phyloP scores from a whole-genome alignment of 2,888 invertebrate genomes.

The Phengaris alcon region DNA sequence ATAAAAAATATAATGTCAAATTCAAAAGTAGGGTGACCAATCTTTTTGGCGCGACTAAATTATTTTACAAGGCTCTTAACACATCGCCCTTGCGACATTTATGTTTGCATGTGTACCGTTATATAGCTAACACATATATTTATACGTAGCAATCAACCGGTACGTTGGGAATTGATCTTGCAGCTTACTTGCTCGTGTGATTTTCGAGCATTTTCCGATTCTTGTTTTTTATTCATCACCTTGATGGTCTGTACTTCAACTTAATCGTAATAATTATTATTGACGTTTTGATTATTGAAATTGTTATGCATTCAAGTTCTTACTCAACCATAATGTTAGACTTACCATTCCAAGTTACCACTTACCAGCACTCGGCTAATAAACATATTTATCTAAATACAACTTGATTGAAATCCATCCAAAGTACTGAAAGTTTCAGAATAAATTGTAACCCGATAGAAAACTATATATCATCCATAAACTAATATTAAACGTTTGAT shows the following conservation, averaged over 20 bases:
- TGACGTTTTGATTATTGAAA: slow-evolving; percentile 20
- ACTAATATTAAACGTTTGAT: too few relatives aligned
- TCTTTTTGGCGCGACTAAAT: background rate
- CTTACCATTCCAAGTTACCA: too few relatives aligned
- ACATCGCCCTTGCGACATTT: slow-evolving; percentile 56
- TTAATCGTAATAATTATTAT: slow-evolving; percentile 52
- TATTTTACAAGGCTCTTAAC: background rate
- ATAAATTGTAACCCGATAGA: background rate
- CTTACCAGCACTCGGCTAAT: too few relatives aligned
- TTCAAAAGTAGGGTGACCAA: slow-evolving; percentile 1
- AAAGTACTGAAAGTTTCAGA: background rate
- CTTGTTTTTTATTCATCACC: slow-evolving; percentile 38
- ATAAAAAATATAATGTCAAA: slow-evolving; percentile 1
- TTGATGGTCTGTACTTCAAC: slow-evolving; percentile 21
- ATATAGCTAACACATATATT: slow-evolving; percentile 55
- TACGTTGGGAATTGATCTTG: slow-evolving; percentile 49
- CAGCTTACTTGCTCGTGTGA: slow-evolving; percentile 52
- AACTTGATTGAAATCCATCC: too few relatives aligned
- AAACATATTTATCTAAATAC: background rate
- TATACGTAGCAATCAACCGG: slow-evolving; percentile 49
- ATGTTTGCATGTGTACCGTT: slow-evolving; percentile 61
- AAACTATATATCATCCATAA: background rate
- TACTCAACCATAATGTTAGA: background rate
- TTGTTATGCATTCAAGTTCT: background rate
- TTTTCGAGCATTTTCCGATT: slow-evolving; percentile 62